Conservation (phyloP, 2,888 invertebrate species). For the Dysmachus trigonus region DNA sequence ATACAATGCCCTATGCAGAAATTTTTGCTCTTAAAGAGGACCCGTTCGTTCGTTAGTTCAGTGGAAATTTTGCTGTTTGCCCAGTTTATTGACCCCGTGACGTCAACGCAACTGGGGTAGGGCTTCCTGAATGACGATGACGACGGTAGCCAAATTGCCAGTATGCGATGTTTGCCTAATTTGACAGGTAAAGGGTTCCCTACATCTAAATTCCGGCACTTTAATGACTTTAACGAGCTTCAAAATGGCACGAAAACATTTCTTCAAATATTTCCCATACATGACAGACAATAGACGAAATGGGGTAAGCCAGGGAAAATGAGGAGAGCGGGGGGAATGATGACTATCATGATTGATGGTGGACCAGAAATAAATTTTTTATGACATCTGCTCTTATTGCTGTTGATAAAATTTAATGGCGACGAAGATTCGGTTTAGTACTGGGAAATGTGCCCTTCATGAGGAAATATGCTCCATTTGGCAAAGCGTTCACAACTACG, state of each 20-base stretch:
- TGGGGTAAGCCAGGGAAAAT: not conserved
- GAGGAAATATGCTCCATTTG: not conserved
- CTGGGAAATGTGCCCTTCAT: not conserved
- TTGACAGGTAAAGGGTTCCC: not conserved
- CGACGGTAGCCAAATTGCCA: not conserved
- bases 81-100: conserved; percentile 29
- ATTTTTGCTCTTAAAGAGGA: not conserved
- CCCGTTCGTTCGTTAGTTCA: not conserved
- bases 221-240: not conserved
- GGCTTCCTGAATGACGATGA: not conserved
- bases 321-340: not conserved
- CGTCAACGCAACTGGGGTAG: not conserved
- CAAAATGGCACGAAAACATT: not conserved
- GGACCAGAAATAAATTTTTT: not conserved
- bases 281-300: not conserved
- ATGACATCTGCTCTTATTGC: not conserved
- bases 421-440: not conserved
- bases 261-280: not conserved
- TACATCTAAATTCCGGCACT: not conserved
- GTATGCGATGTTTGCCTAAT: conserved; percentile 13
- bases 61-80: not conserved
- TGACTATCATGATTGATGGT: conserved; percentile 10
- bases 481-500: not conserved
- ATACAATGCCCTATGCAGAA: not conserved
- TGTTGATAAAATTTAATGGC: conserved; percentile 22